phyloP scores from a whole-genome alignment of 2,888 invertebrate genomes.

The Thecophora atra region DNA sequence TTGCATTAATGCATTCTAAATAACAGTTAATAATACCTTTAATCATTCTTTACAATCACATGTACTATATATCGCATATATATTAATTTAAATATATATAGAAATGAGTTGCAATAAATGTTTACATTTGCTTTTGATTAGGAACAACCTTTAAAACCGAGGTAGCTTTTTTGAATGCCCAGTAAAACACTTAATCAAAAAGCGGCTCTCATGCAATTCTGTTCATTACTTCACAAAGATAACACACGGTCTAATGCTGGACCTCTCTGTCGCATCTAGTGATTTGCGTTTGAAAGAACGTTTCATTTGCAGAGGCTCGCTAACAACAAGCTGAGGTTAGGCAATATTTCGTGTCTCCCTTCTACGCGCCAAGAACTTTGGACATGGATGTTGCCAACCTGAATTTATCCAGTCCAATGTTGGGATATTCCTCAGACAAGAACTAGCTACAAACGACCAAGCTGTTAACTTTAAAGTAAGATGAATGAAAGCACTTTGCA shows the following conservation, averaged over 20 bases:
- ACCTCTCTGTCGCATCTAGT: conserved; percentile 60
- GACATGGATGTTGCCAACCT: conserved; percentile 61
- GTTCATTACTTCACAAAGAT: not conserved
- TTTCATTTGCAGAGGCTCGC: conserved; percentile 60
- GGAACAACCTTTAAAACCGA: too few relatives aligned
- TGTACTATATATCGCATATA: too few relatives aligned
- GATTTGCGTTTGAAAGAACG: conserved; percentile 49
- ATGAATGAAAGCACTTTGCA: too few relatives aligned
- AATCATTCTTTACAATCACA: too few relatives aligned
- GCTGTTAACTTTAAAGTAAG: not conserved
- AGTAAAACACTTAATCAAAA: too few relatives aligned
- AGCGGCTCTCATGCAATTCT: not conserved
- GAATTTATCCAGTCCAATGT: conserved; percentile 41
- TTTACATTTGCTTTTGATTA: too few relatives aligned
- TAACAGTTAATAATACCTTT: too few relatives aligned
- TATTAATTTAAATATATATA: too few relatives aligned
- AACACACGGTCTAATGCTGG: not conserved
- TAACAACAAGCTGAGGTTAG: conserved; percentile 56
- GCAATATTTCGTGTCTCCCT: conserved; percentile 45
- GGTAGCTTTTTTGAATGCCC: too few relatives aligned
- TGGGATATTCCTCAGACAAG: not conserved
- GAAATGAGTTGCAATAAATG: too few relatives aligned
- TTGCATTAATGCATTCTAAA: too few relatives aligned
- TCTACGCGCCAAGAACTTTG: conserved; percentile 46
- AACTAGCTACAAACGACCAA: not conserved